Base-by-base conservation (phyloP, 2,888 invertebrate species). In the Hermodice carunculata region DNA sequence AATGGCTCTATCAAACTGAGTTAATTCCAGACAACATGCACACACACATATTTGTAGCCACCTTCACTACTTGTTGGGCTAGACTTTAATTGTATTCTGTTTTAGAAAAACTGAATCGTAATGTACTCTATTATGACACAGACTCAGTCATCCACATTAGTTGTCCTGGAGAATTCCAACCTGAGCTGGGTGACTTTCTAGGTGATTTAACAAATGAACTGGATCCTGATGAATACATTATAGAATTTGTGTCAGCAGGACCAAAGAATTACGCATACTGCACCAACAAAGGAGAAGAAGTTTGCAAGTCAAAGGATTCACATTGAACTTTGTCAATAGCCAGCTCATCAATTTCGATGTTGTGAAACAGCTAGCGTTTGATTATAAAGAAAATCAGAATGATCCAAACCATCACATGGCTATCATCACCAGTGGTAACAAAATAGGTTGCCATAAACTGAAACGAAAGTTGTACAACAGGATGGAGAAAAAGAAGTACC, bases 381-480 rank as follows among this genome's bases (percentile, higher is more conserved):
- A 48, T 5, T 11, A n/a, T 4, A n/a, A 8, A 4, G 5, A 4
- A 14, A n/a, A 48, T 3, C 22, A 26, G 5, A 48, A 48, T 48
- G 48, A 14, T 11, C 29, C n/a, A n/a, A n/a, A n/a, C n/a, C n/a
- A n/a, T n/a, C n/a, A n/a, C n/a, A n/a, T n/a, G n/a, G n/a, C 3
- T 48, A 4, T 48, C 8, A 32, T 61, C 8, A 63, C 52, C 22
- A 69, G 69, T 51, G 65, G 64, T 22, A 40, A 43, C n/a, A 73
- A 73, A 62, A 71, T 71, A 34, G 64, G 46, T 14, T 54, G 73
- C 42, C 60, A 92, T 79, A 92, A 91, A n/a, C 5, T 24, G 24
- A 26, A n/a, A 86, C 93, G 94, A 66, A 89, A 90, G 78, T 89
- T 94, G 67, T 91, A 91, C 87, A 93, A 93, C 84, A 89, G 90